phyloP scores from a whole-genome alignment of 2,797 vertebrate species.

The Pitangus sulphuratus region DNA sequence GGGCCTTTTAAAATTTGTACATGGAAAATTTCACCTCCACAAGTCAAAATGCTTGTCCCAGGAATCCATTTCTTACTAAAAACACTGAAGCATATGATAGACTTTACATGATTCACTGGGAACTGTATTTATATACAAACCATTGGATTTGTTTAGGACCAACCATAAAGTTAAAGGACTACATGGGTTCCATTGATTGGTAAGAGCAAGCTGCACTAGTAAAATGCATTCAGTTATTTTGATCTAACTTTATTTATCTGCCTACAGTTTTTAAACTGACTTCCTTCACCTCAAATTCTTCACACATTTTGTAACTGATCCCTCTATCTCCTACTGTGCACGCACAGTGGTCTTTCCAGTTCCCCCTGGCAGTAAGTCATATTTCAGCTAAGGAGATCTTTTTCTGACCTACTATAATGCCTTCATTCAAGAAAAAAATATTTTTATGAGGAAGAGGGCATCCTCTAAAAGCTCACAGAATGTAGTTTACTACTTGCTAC shows the following conservation, averaged over 20 bases:
- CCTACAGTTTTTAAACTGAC: not conserved
- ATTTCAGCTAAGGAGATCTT: not conserved
- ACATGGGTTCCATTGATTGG: not conserved
- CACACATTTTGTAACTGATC: not conserved
- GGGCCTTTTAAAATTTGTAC: not conserved
- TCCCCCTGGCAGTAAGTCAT: rapidly evolving
- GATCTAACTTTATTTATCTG: not conserved
- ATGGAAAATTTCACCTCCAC: not conserved
- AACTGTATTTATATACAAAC: not conserved
- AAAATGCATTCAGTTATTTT: not conserved
- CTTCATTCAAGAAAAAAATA: not conserved
- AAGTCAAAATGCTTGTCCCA: not conserved
- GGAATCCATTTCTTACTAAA: not conserved
- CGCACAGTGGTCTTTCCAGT: not conserved
- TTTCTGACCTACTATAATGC: not conserved
- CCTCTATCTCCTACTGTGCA: not conserved
- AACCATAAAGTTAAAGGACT: not conserved
- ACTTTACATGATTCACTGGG: not conserved
- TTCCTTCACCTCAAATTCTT: not conserved
- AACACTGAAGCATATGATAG: not conserved
- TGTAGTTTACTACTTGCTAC: not conserved
- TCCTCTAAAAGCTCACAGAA: not conserved
- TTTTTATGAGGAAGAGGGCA: not conserved
- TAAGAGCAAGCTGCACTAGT: not conserved
- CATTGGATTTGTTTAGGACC: not conserved